Conservation (phyloP, 2,797 vertebrate species). For the Heliangelus exortis region DNA sequence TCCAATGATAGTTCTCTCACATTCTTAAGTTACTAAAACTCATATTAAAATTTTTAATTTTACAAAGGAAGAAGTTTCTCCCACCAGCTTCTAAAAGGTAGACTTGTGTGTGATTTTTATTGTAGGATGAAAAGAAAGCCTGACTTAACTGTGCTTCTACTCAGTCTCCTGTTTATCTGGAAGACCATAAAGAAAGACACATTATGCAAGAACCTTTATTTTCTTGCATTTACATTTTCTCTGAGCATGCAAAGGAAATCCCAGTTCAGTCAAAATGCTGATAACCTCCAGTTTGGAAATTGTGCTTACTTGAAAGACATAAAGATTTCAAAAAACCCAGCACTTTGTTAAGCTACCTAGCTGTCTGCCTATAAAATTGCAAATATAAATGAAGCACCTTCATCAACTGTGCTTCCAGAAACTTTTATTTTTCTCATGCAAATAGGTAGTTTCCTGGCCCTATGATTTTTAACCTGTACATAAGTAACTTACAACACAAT, state of each 20-base stretch:
- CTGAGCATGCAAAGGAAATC: background rate
- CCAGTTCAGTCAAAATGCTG: background rate
- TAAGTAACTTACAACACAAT: background rate
- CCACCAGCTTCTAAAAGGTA: background rate
- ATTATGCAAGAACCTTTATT: background rate
- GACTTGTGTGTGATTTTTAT: background rate
- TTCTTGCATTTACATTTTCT: background rate
- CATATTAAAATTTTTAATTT: background rate
- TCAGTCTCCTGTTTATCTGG: background rate
- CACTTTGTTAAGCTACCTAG: background rate
- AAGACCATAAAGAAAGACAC: background rate
- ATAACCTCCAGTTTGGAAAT: background rate
- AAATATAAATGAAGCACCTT: background rate
- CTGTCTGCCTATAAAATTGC: background rate
- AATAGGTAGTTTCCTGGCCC: background rate
- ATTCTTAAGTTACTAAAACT: background rate
- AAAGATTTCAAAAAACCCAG: background rate
- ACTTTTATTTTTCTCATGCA: background rate
- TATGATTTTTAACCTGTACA: background rate
- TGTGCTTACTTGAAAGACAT: background rate
- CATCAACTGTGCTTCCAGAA: background rate
- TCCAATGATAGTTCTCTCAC: background rate
- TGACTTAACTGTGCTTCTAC: background rate
- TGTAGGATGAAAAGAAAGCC: background rate
- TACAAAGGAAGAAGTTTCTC: background rate